Evolutionary conservation across 2,888 invertebrate species (phyloP), one percentile per base, ranked within the genome.

Genomic region (Gibbula magus): DNA sequence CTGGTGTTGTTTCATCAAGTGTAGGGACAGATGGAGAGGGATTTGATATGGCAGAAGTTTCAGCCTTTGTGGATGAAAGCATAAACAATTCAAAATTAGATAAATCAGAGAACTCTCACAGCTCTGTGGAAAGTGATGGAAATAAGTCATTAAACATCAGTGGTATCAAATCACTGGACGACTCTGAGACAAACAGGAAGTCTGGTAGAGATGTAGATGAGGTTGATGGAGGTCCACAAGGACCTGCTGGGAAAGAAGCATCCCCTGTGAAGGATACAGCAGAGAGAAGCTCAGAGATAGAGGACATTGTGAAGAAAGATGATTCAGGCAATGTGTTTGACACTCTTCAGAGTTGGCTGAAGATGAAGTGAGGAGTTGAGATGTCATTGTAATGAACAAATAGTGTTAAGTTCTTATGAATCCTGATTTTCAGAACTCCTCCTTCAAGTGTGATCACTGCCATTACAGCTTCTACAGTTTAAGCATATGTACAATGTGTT

Each of bases 281-380:
- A 32, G 32, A 35, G 75, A 75, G 20, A 25, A 2, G n/a, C 1
- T n/a, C 32, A 2, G 75, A 75, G 29, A n/a, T 2, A n/a, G 53
- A 52, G 52, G 29, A 18, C 25, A 75, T 8, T 25, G 22, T 18
- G 10, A 54, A 54, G 32, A 53, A 75, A 10, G 75, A 75, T 35
- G 75, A 75, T 53, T 54, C 75, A 10, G 75, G 32, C 16, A 75
- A 75, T 75, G 75, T 75, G 0, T 75, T 75, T 54, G 53, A 75
- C 18, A 75, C 75, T 53, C 54, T 75, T 53, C 25, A 53, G n/a
- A 75, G 75, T 35, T 75, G 75, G 75, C 51, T 75, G 3, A 8
- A 20, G 10, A 35, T 70, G 70, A 70, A 70, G 70, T 70, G 39
- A 70, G 13, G 25, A 29, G 16, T 61, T 25, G 45, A 13, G 45